Conservation (phyloP, 2,113 vertebrate genomes). For the Alligator sinensis region DNA sequence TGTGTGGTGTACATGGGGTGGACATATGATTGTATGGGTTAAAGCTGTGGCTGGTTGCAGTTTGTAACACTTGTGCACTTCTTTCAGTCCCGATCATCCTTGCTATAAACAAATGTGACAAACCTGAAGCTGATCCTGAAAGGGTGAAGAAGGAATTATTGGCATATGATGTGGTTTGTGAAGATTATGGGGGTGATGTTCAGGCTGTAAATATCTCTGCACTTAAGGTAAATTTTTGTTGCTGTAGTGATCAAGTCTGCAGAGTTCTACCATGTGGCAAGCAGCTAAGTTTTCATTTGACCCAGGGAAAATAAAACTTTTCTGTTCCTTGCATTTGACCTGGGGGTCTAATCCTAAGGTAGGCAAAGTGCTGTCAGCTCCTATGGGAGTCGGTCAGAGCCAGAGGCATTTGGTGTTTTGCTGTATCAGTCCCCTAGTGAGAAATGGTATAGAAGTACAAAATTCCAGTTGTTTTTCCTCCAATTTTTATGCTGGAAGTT, state of each 20-base stretch:
- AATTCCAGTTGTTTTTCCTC: neutral
- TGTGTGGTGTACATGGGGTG: too few species aligned
- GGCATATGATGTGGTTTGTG: constrained; percentile 88
- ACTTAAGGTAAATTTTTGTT: constrained; percentile 82
- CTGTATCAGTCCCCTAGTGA: neutral
- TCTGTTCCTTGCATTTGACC: neutral
- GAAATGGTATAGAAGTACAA: neutral
- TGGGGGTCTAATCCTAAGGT: neutral
- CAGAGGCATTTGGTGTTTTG: neutral
- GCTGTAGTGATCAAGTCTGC: neutral
- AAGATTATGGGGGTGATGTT: constrained; percentile 93
- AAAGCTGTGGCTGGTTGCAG: neutral
- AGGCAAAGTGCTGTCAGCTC: neutral
- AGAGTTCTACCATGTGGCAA: fast-evolving
- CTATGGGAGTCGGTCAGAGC: neutral
- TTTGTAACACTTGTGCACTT: neutral
- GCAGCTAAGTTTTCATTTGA: neutral
- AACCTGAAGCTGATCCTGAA: constrained; percentile 87
- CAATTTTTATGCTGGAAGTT: neutral
- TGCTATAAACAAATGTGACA: constrained; percentile 97
- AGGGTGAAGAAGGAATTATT: constrained; percentile 90
- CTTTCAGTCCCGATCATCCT: constrained; percentile 91
- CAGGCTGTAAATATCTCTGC: constrained; percentile 93
- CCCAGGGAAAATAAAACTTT: neutral
- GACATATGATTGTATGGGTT: too few species aligned